Evolutionary conservation across 2,888 invertebrate species (phyloP).

Genomic region (Pollenia labialis): DNA sequence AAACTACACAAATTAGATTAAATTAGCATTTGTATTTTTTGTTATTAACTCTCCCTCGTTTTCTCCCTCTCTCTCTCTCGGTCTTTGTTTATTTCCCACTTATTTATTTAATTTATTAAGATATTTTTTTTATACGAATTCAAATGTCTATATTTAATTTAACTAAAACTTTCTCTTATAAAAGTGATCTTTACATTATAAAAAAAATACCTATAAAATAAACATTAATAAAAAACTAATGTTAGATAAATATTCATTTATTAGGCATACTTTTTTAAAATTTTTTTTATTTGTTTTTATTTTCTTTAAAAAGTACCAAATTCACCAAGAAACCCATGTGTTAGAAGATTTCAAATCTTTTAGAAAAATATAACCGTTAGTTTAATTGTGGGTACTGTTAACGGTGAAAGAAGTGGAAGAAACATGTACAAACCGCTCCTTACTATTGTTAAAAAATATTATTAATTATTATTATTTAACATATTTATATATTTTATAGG

Average conservation of each 20-base stretch:
- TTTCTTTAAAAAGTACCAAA: too few species aligned
- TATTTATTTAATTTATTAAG: constrained; percentile 19
- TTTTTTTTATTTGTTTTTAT: background rate
- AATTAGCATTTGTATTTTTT: constrained; percentile 5
- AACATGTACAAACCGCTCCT: background rate
- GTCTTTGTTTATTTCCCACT: background rate
- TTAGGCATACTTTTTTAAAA: background rate
- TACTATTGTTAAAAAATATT: too few species aligned
- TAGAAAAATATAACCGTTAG: background rate
- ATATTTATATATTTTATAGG: too few species aligned
- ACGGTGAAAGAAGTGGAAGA: background rate
- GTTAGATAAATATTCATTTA: background rate
- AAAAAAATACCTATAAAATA: background rate
- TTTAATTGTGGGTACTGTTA: background rate
- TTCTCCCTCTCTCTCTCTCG: too few species aligned
- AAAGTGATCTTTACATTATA: constrained; percentile 2
- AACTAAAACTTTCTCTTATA: constrained; percentile 44
- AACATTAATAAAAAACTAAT: background rate
- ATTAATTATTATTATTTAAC: too few species aligned
- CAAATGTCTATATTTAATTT: background rate
- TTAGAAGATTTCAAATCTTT: background rate
- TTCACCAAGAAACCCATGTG: background rate
- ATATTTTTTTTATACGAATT: background rate
- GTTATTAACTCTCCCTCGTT: too few species aligned
- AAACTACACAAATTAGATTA: constrained; percentile 1